These are phyloP conservation scores for Sterrhoptilus dennistouni DNA, from an alignment of 2,113 vertebrate species.

Conservation along the genomic window DNA sequence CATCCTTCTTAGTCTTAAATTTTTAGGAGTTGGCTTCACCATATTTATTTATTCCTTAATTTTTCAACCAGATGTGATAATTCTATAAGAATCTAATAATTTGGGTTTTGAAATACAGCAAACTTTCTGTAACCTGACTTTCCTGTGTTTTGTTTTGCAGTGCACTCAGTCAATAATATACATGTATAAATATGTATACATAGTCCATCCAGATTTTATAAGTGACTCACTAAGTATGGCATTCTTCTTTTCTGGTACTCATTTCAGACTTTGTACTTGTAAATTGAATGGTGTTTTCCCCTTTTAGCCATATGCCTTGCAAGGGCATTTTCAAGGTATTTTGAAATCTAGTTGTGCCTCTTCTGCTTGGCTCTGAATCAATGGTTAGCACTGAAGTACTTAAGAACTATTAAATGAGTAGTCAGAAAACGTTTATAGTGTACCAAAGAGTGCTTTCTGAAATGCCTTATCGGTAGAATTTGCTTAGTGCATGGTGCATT, in stretches of 20 bases:
- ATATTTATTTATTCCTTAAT: neutral
- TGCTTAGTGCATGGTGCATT: neutral
- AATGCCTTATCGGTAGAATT: neutral
- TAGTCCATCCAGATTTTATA: neutral
- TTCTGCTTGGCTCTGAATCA: neutral
- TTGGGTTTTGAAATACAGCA: neutral
- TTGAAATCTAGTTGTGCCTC: neutral
- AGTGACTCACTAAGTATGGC: neutral
- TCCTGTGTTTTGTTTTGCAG: neutral
- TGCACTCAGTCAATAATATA: neutral
- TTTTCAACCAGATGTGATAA: neutral
- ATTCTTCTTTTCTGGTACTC: neutral
- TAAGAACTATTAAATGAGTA: neutral
- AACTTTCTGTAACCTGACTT: neutral
- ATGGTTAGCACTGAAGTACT: neutral
- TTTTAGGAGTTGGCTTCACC: neutral
- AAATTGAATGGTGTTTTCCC: neutral
- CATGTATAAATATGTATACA: fast-evolving
- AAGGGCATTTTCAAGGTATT: neutral
- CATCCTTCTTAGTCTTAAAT: neutral
- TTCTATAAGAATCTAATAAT: neutral
- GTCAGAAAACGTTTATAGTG: neutral
- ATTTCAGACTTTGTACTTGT: neutral
- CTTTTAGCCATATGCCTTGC: neutral
- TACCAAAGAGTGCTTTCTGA: neutral